These are phyloP conservation scores for Eristalinus aeneus DNA, from an alignment of 2,888 invertebrate genomes.

Conservation along the genomic window DNA sequence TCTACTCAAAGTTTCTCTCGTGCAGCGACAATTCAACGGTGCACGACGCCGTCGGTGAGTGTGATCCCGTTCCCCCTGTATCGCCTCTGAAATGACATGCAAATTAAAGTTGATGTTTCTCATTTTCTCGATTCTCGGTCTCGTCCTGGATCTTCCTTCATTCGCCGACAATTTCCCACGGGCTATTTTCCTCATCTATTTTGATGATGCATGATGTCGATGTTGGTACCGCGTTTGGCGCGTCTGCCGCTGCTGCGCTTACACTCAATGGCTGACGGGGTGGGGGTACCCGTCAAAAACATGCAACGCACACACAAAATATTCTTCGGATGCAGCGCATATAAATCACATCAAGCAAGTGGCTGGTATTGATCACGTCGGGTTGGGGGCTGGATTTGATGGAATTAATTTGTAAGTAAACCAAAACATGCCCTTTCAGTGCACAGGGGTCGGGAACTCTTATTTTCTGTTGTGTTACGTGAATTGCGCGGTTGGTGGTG, in stretches of 20 bases:
- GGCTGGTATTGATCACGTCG: conserved; percentile 93
- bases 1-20: conserved; percentile 89
- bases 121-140: conserved; percentile 28
- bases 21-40: conserved; percentile 88
- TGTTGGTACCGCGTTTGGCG: background rate
- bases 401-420: conserved; percentile 94
- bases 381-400: conserved; percentile 93
- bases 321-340: conserved; percentile 84
- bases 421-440: conserved; percentile 32
- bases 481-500: background rate
- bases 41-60: conserved; percentile 89
- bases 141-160: conserved; percentile 31
- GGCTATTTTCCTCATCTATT: conserved; percentile 37
- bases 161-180: conserved; percentile 37
- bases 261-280: background rate
- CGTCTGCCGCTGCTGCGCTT: background rate
- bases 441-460: background rate
- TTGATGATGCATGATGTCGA: background rate
- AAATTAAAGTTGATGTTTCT: conserved; percentile 56
- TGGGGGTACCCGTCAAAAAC: conserved; percentile 11
- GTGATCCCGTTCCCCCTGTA: background rate
- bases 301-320: conserved; percentile 15
- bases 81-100: conserved; percentile 50
- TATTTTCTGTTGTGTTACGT: background rate
- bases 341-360: conserved; percentile 93